A percentile compares a stretch with the other conserved stretches of the same genome.
Evolutionary conservation across 1,140 invertebrate genomes (phyloP).

Genomic region (Caenorhabditis tropicalis): DNA sequence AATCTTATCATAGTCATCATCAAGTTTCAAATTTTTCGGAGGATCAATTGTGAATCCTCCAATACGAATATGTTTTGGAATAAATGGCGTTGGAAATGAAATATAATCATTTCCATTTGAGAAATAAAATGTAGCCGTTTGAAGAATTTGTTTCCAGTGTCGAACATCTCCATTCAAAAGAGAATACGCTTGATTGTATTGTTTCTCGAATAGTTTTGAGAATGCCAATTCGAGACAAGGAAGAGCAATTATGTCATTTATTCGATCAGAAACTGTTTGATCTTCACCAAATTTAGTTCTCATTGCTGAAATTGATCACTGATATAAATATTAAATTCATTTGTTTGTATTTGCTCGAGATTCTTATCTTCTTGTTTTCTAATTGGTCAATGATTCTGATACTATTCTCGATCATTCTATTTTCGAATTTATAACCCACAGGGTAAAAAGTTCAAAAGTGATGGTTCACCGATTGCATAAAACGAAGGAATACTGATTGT

Average conservation of each 20-base stretch:
- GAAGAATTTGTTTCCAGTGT: not conserved
- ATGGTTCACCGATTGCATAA: slow-evolving; percentile 9
- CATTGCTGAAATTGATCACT: not conserved
- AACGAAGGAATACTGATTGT: not conserved
- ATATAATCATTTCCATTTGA: slow-evolving; percentile 45
- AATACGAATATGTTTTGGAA: slow-evolving; percentile 43
- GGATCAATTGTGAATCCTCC: slow-evolving; percentile 47
- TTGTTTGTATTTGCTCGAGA: no score
- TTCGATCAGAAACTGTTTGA: not conserved
- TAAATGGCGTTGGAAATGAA: slow-evolving; percentile 8
- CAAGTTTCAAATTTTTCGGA: not conserved
- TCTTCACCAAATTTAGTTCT: not conserved
- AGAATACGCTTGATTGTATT: not conserved
- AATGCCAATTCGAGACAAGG: slow-evolving; percentile 3
- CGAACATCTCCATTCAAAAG: not conserved
- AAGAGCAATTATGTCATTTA: not conserved
- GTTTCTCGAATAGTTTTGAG: not conserved
- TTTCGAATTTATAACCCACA: not conserved
- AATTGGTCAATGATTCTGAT: not conserved
- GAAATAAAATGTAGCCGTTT: slow-evolving; percentile 25
- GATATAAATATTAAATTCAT: no score
- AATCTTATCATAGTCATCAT: slow-evolving; percentile 24
- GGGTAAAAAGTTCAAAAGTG: not conserved
- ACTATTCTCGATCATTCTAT: not conserved
- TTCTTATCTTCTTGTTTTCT: no score